Evolutionary conservation across 2,113 vertebrate genomes (phyloP).

Genomic region (Macrotus californicus): DNA sequence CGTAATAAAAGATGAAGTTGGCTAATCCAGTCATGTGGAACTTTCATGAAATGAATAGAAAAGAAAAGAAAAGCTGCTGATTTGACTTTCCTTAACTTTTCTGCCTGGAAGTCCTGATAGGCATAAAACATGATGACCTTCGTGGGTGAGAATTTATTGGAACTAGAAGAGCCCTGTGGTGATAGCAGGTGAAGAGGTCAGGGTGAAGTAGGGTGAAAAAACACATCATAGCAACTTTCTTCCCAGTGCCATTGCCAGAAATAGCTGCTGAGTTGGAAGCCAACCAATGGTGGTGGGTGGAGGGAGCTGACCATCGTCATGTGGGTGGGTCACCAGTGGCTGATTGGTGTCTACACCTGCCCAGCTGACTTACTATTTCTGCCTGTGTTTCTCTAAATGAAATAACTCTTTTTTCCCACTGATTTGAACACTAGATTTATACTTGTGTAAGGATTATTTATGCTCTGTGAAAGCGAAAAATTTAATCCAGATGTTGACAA

Average conservation of each 20-base stretch:
- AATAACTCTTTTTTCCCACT: background rate
- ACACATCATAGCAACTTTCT: background rate
- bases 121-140: background rate
- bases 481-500: background rate
- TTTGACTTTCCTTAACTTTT: conserved; percentile 18
- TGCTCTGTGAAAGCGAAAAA: background rate
- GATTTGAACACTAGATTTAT: background rate
- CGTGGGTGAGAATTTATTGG: background rate
- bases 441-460: background rate
- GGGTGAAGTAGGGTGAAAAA: background rate
- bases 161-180: background rate
- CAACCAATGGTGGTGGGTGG: background rate
- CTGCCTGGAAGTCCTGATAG: background rate
- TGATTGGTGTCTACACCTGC: background rate
- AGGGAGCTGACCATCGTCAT: background rate
- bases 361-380: background rate
- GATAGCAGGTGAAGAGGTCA: background rate
- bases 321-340: background rate
- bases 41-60: background rate
- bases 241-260: background rate
- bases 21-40: background rate
- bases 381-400: background rate
- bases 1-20: background rate
- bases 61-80: background rate
- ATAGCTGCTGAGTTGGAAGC: background rate